Evolutionary conservation across 2,888 invertebrate genomes (phyloP), one percentile per base, ranked within the genome.

Genomic region (Metacarcinus magister): DNA sequence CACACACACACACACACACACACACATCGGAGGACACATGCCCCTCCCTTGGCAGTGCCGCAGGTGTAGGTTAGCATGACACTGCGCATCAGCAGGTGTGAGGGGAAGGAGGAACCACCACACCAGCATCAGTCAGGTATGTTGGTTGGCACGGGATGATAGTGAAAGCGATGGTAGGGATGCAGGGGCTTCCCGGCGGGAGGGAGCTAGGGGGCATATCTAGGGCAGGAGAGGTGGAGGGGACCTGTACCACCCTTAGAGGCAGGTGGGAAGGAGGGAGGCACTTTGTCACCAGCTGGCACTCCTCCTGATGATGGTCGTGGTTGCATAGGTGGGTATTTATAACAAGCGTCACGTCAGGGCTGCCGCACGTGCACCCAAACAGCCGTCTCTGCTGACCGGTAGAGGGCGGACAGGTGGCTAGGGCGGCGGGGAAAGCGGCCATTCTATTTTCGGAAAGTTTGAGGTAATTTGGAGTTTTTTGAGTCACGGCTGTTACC

Each of bases 271-370:
- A 23, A 75, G 19, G 60, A 60, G 23, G 19, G 60, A 7, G 28
- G 13, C 32, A 39, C 1, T 87, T 32, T 39, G 87, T 87, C 87
- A 87, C 16, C 13, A 87, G 32, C 39, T 87, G 87, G 87, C 87
- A 87, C 87, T 32, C 87, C 32, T 87, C 87, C 16, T 39, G 39
- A 13, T 32, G 13, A 16, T 39, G 87, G 32, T 39, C 13, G 39
- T 32, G 87, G 39, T 87, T 87, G 87, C 87, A 87, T 87, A 87
- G 87, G 87, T 16, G 32, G 87, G 39, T 87, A 87, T 87, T 87
- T 39, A 39, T 87, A 87, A 32, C 75, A 10, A 13, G 0, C 10
- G 13, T 39, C 87, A 2, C 39, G 32, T 87, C 87, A 87, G 87
- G 32, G 87, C 32, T 87, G 87, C 87, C 39, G 13, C 87, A 87